phyloP scores from a whole-genome alignment of 2,113 vertebrate species.

The Tragelaphus buxtoni region DNA sequence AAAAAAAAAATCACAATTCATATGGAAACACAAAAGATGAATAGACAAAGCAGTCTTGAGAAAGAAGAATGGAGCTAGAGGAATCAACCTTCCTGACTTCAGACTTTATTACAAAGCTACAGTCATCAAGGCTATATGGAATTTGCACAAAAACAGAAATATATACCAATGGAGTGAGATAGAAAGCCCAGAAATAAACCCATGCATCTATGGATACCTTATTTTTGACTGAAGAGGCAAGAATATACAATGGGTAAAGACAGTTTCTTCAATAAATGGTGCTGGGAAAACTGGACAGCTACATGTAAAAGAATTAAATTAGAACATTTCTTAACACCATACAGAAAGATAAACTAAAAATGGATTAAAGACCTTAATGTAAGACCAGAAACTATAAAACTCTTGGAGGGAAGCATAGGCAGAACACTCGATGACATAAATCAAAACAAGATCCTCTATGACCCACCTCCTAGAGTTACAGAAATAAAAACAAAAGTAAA shows the following conservation, averaged over 20 bases:
- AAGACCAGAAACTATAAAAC: background rate
- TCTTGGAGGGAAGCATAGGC: background rate
- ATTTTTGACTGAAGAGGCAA: background rate
- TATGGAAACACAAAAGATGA: background rate
- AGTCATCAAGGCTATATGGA: background rate
- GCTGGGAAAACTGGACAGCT: background rate
- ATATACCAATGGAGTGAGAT: background rate
- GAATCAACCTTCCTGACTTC: background rate
- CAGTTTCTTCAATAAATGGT: background rate
- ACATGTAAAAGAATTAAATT: background rate
- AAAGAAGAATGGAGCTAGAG: background rate
- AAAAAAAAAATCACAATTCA: background rate
- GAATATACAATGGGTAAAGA: background rate
- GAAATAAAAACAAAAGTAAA: background rate
- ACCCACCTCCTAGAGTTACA: background rate
- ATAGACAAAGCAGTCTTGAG: background rate
- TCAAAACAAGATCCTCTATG: background rate
- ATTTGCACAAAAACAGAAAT: background rate
- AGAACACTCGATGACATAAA: background rate
- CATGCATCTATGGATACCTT: background rate
- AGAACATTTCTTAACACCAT: background rate
- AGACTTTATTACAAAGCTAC: background rate
- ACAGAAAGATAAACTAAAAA: background rate
- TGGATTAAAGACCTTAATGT: background rate
- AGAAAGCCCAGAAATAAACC: background rate